Percentiles rank a stretch among this genome's conserved stretches.
Evolutionary conservation across 2,113 vertebrate genomes (phyloP).

Genomic region (Elaphurus davidianus): DNA sequence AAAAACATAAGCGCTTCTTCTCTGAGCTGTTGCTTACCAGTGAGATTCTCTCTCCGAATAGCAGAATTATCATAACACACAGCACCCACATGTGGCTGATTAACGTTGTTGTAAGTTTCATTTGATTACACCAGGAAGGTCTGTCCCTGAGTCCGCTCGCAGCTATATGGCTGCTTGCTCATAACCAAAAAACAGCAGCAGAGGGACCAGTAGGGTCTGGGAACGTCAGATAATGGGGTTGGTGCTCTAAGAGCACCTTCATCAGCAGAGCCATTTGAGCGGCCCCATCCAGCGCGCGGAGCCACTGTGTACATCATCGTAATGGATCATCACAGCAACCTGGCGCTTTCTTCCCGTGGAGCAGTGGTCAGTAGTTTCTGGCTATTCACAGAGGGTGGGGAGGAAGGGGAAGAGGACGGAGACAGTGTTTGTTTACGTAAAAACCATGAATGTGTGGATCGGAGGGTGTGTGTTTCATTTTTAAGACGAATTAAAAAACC

Average conservation of each 20-base stretch:
- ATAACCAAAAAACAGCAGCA: not conserved
- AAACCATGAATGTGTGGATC: not conserved
- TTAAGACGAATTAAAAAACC: not conserved
- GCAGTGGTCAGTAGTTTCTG: not conserved
- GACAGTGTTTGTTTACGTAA: not conserved
- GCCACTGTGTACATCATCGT: not conserved
- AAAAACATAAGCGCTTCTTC: not conserved
- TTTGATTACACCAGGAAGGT: constrained; percentile 40
- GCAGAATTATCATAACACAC: not conserved
- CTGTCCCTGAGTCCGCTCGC: constrained; percentile 8
- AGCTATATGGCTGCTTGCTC: not conserved
- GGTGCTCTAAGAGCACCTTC: not conserved
- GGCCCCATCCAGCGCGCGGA: not conserved
- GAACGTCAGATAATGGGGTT: not conserved
- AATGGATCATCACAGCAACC: not conserved
- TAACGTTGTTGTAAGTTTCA: constrained; percentile 53
- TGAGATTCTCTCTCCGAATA: constrained; percentile 9
- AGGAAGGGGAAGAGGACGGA: not conserved
- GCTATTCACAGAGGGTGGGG: not conserved
- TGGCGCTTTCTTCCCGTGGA: not conserved
- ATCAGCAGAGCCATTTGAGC: not conserved
- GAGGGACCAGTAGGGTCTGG: not conserved
- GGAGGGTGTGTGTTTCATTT: not conserved
- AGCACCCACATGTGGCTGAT: constrained; percentile 40
- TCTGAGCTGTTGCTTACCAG: not conserved